A percentile compares a stretch with the other conserved stretches of the same genome.
Evolutionary conservation across 2,113 vertebrate genomes (phyloP).

Genomic region (Stigmatopora argus): DNA sequence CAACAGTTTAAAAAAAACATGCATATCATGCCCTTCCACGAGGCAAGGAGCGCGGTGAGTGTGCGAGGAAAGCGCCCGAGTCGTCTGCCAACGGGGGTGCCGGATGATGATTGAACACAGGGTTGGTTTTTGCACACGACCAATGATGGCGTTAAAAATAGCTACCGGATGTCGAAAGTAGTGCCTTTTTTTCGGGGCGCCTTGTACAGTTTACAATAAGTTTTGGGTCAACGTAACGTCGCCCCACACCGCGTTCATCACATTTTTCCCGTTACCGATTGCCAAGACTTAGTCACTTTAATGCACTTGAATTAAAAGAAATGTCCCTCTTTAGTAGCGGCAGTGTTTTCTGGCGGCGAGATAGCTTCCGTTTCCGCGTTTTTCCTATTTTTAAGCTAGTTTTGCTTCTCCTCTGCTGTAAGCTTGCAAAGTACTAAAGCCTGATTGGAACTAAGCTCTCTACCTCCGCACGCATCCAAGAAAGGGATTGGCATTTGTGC

Average conservation of each 20-base stretch:
- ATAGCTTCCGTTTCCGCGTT: conserved; percentile 25
- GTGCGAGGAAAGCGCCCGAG: conserved; percentile 45
- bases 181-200: conserved; percentile 60
- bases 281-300: conserved; percentile 45
- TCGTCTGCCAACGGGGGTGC: conserved; percentile 6
- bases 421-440: conserved; percentile 37
- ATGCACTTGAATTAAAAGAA: conserved; percentile 41
- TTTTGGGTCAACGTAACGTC: conserved; percentile 7
- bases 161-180: conserved; percentile 38
- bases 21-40: conserved; percentile 49
- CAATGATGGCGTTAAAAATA: conserved; percentile 39
- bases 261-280: conserved; percentile 27
- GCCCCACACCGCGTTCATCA: conserved; percentile 1
- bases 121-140: conserved; percentile 43
- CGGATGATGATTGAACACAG: conserved; percentile 39
- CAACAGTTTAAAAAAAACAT: conserved; percentile 24
- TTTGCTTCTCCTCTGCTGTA: conserved; percentile 23
- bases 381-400: conserved; percentile 20
- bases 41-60: conserved; percentile 26
- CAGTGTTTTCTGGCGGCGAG: conserved; percentile 29
- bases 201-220: conserved; percentile 43
- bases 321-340: conserved; percentile 27
- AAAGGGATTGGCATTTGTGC: conserved; percentile 67
- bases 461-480: conserved; percentile 60
- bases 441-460: conserved; percentile 50